Conservation (phyloP, 1,140 invertebrate species). For the Thrips palmi region DNA sequence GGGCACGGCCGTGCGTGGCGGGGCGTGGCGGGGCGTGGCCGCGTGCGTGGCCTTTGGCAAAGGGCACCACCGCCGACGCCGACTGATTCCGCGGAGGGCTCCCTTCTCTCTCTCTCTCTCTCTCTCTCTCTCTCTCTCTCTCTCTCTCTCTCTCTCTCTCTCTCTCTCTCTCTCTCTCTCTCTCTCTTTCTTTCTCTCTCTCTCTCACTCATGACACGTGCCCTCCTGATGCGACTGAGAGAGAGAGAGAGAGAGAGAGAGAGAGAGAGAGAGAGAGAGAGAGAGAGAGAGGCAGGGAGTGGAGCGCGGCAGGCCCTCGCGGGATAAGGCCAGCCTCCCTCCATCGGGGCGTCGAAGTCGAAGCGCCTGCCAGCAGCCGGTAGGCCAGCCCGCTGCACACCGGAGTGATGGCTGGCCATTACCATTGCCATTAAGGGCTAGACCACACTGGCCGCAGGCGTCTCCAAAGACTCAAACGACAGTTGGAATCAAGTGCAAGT, state of each 20-base stretch:
- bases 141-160: neutral
- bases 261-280: neutral
- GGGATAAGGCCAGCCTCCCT: slow-evolving; percentile 1
- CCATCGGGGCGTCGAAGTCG: no score
- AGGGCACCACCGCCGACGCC: slow-evolving; percentile 4
- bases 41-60: neutral
- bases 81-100: slow-evolving; percentile 1
- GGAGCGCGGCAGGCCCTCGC: neutral
- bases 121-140: neutral
- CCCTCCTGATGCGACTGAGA: slow-evolving; percentile 1
- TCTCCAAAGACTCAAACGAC: no score
- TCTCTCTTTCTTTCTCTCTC: neutral
- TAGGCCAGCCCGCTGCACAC: neutral
- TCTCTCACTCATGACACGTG: neutral
- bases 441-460: no score
- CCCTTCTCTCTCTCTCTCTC: slow-evolving; percentile 4
- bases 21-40: slow-evolving; percentile 3
- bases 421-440: neutral
- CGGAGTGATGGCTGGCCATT: neutral
- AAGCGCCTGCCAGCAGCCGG: no score
- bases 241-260: neutral
- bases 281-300: neutral
- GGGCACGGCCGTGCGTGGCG: neutral
- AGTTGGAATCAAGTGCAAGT: no score
- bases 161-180: neutral